phyloP scores from a whole-genome alignment of 2,888 invertebrate species.

The Azorinus chamasolen region DNA sequence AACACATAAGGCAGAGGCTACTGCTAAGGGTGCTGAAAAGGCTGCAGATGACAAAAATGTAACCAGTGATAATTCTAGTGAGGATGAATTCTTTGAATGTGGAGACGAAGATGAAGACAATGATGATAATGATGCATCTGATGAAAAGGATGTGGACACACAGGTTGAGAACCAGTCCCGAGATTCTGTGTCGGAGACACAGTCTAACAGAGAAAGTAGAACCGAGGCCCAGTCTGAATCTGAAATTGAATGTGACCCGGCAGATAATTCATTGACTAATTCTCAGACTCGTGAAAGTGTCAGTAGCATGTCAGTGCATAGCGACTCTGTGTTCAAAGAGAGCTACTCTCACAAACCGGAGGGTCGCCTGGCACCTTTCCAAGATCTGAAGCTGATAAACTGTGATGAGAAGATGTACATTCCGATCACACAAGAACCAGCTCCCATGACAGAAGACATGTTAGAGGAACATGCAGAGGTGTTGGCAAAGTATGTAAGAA shows the following conservation, averaged over 20 bases:
- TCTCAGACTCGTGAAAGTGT: slow-evolving; percentile 44
- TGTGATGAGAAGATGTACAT: slow-evolving; percentile 92
- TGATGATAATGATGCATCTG: slow-evolving; percentile 48
- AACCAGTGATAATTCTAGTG: slow-evolving; percentile 58
- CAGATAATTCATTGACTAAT: slow-evolving; percentile 35
- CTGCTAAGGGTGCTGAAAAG: background rate
- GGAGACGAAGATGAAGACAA: slow-evolving; percentile 74
- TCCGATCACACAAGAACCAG: slow-evolving; percentile 95
- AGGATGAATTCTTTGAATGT: slow-evolving; percentile 86
- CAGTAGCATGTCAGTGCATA: slow-evolving; percentile 43
- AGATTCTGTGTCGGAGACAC: background rate
- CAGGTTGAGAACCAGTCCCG: slow-evolving; percentile 22
- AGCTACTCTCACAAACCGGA: slow-evolving; percentile 87
- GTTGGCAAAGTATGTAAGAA: slow-evolving; percentile 89
- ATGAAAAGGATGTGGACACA: slow-evolving; percentile 45
- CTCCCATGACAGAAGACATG: slow-evolving; percentile 99
- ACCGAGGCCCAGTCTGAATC: slow-evolving; percentile 38
- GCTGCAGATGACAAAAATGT: slow-evolving; percentile 32
- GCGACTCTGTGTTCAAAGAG: slow-evolving; percentile 72
- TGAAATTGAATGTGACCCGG: slow-evolving; percentile 37
- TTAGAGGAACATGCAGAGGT: slow-evolving; percentile 97
- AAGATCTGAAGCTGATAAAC: slow-evolving; percentile 89
- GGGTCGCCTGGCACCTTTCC: slow-evolving; percentile 91
- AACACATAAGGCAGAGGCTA: background rate
- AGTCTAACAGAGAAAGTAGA: background rate